Conservation (phyloP, 2,888 invertebrate species). For the Halocaridina rubra region DNA sequence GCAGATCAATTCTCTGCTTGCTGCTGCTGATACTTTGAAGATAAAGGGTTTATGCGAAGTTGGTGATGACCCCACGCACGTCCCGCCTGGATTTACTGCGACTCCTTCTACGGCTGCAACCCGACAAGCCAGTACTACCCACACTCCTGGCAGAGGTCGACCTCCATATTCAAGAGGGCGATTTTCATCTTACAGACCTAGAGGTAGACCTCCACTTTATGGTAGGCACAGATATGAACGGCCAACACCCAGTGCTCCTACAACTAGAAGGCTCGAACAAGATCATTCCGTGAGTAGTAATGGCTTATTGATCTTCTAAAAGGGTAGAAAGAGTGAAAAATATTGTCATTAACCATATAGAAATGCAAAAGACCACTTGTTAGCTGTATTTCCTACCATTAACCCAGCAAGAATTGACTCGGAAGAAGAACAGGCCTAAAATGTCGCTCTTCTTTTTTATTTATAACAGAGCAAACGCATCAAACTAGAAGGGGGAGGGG, state of each 20-base stretch:
- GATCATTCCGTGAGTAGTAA: constrained; percentile 28
- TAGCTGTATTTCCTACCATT: background rate
- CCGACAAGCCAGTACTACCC: constrained; percentile 5
- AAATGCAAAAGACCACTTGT: no score
- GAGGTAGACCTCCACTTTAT: constrained; percentile 62
- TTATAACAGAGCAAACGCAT: constrained; percentile 58
- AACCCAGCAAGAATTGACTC: background rate
- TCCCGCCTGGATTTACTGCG: constrained; percentile 63
- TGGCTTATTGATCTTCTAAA: background rate
- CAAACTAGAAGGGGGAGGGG: constrained; percentile 54
- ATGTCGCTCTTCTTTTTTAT: background rate
- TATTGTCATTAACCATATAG: no score
- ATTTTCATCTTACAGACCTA: constrained; percentile 51
- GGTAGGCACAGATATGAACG: constrained; percentile 57
- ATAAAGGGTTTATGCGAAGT: constrained; percentile 63
- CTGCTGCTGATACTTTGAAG: constrained; percentile 61
- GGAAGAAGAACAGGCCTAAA: background rate
- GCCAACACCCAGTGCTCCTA: background rate
- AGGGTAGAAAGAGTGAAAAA: background rate
- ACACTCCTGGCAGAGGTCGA: constrained; percentile 49
- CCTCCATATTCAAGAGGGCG: constrained; percentile 53
- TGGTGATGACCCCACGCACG: constrained; percentile 61
- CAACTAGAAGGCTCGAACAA: background rate
- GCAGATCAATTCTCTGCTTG: constrained; percentile 78
- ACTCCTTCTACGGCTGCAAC: constrained; percentile 54